phyloP scores from a whole-genome alignment of 1,140 invertebrate genomes.

The Trachymyrmex septentrionalis region DNA sequence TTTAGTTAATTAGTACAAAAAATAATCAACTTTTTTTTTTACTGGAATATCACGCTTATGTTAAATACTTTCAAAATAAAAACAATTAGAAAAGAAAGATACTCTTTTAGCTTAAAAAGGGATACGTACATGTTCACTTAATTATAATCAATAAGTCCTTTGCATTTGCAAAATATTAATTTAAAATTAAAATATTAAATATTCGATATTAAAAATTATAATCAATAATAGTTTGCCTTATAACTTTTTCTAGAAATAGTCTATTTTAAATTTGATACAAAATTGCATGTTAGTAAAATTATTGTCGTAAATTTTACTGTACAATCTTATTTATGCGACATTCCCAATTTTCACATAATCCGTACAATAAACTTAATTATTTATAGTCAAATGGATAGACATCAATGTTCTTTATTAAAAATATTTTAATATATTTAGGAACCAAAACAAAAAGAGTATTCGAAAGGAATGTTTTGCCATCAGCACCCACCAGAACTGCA shows the following conservation, averaged over 20 bases:
- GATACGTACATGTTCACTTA: not conserved
- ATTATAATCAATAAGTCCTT: not conserved
- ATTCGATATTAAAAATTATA: not conserved
- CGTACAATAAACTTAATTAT: not conserved
- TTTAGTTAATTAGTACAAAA: not conserved
- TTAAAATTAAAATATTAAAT: not conserved
- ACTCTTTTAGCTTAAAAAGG: not conserved
- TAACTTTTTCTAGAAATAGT: not conserved
- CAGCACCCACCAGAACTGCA: constrained; percentile 72
- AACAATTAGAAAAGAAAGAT: not conserved
- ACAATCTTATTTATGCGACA: not conserved
- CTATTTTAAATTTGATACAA: not conserved
- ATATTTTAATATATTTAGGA: constrained; percentile 76
- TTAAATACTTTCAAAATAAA: not conserved
- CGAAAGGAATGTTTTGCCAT: constrained; percentile 81
- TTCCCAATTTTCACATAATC: not conserved
- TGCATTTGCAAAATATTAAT: not conserved
- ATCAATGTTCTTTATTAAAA: not conserved
- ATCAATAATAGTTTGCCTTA: not conserved
- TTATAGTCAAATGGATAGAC: not conserved
- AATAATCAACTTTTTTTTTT: not conserved
- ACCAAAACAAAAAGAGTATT: constrained; percentile 80
- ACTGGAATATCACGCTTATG: not conserved
- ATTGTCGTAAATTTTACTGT: not conserved
- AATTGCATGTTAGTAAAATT: not conserved